Evolutionary conservation across 2,113 vertebrate species (phyloP), one percentile per base, ranked within the genome.

Genomic region (Varanus salvator): DNA sequence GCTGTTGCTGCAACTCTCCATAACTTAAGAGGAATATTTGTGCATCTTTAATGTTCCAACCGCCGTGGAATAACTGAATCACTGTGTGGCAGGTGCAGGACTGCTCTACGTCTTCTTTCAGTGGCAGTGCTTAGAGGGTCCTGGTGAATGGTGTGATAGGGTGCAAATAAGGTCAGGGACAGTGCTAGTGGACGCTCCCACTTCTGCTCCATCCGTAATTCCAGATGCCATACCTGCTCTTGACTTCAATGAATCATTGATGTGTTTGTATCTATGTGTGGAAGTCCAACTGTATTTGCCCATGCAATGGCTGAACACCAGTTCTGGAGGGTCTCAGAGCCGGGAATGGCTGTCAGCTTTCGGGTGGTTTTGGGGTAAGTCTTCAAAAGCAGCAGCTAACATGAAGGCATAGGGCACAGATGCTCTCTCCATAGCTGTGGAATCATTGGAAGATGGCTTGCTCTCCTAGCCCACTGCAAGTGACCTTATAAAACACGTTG

Each of bases 351-450:
- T 1, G 84, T 92, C 92, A 81, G 64, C 89, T 84, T 89, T 94
- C 93, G 91, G 87, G 89, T 87, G 19, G 34, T 89, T 93, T 93
- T 91, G 94, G 90, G 91, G 54, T 64, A 83, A 66, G 76, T 90
- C 93, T 91, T 93, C 86, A 88, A 83, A 64, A 87, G 87, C 89
- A 90, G 95, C 92, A 92, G 91, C 93, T 95, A 92, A 84, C 90
- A 91, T 38, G 85, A 92, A 94, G 90, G 92, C 54, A 64, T 84
- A 89, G 93, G 34, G 66, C 86, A 77, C 57, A 93, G 86, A 81
- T 86, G 90, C 92, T 94, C 94, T 93, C 90, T 93, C 90, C 87
- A 60, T 88, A 90, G 92, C 94, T 94, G 93, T 95, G 92, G 90
- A 90, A 91, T 89, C 87, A 94, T 92, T 95, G 92, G 91, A 91